These are phyloP conservation scores for Ditylenchus weischeri DNA, from an alignment of 2,888 invertebrate species.

Conservation along the genomic window DNA sequence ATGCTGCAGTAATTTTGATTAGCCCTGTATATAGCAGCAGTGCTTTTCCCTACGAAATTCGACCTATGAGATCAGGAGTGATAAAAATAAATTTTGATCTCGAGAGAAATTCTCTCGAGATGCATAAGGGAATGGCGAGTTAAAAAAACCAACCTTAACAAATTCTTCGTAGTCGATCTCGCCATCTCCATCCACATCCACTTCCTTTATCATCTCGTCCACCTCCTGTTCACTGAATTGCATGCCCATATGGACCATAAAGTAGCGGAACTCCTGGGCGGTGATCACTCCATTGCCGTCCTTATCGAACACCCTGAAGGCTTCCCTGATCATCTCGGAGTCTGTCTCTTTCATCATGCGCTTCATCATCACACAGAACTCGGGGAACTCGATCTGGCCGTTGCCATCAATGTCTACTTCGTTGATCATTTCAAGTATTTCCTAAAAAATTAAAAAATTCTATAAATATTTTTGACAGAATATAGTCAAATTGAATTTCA, in stretches of 20 bases:
- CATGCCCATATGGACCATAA: slow-evolving; percentile 58
- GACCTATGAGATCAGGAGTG: no score
- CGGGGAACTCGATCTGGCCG: slow-evolving; percentile 58
- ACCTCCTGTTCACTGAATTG: slow-evolving; percentile 58
- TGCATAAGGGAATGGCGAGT: no score
- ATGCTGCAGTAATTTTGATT: no score
- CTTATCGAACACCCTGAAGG: slow-evolving; percentile 58
- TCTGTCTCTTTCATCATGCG: slow-evolving; percentile 56
- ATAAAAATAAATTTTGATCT: no score
- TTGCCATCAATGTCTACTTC: slow-evolving; percentile 59
- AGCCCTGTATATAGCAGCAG: no score
- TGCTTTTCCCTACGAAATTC: no score
- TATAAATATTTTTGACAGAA: slow-evolving; percentile 7
- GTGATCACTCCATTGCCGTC: slow-evolving; percentile 56
- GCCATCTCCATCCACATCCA: slow-evolving; percentile 55
- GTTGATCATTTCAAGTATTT: slow-evolving; percentile 58
- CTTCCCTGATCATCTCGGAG: slow-evolving; percentile 58
- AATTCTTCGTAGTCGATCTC: slow-evolving; percentile 55
- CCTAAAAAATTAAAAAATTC: slow-evolving; percentile 31
- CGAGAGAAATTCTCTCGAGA: no score
- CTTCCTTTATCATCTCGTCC: slow-evolving; percentile 52
- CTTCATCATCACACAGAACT: slow-evolving; percentile 59
- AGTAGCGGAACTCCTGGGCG: slow-evolving; percentile 54
- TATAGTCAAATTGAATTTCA: not conserved
- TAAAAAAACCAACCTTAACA: slow-evolving; percentile 21